Evolutionary conservation across 2,888 invertebrate genomes (phyloP), one percentile per base, ranked within the genome.

Genomic region (Lasioglossum lativentre): DNA sequence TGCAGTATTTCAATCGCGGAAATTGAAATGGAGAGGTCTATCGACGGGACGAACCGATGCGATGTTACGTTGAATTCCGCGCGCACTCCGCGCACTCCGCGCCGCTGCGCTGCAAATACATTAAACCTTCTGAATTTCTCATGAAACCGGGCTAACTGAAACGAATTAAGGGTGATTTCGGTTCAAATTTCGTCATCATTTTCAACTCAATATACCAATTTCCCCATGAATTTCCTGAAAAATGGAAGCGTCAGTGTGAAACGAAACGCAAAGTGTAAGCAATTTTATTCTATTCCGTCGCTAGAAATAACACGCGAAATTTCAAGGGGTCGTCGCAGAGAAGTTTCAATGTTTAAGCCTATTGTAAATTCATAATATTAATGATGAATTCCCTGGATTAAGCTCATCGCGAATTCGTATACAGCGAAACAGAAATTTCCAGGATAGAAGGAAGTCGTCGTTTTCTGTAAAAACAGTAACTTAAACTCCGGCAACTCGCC

Each of bases 1-100:
- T 38, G 68, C 27, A n/a, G 23, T 38, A 63, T 34, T 78, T 75
- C 63, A 30, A 74, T 45, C 56, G 73, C 19, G 5, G 23, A 59
- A 56, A 63, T 47, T 59, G 70, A 77, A 70, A 52, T 2, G 42
- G 63, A 42, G 47, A 23, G 10, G 10, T 38, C 38, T 42, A 72
- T 75, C 63, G 63, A 66, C 47, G 34, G 4, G 19, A 56, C 59
- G 42, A 34, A 14, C 63, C 52, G 52, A 10, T 16, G 34, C 52
- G 52, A 52, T 14, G 34, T 3, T 23, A 4, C 27, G 30, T 45
- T 34, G 34, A 27, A n/a, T 47, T 19, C 12, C n/a, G 6, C 1
- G 38, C n/a, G 2, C 59, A 3, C 6, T 5, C 3, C 0, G 8
- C 52, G 10, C 19, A 3, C 6, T 5, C 3, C 0, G 8, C 52